Percentiles rank a stretch among this genome's conserved stretches.
Conservation (phyloP, 2,113 vertebrate species). For the Phycodurus eques region DNA sequence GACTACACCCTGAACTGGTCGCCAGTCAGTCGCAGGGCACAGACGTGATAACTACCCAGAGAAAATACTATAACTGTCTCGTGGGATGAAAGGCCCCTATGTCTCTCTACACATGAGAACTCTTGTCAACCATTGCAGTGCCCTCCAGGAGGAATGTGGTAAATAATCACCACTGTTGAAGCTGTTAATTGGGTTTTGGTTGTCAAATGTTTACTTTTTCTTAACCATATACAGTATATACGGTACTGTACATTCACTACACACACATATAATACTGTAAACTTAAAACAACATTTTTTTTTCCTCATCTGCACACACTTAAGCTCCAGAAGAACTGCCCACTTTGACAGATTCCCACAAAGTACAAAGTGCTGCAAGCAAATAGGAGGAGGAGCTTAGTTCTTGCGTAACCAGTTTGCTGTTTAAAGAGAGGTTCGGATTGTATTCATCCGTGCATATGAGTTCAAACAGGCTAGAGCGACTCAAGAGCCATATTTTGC, state of each 20-base stretch:
- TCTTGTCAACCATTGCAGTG: slow-evolving; percentile 3
- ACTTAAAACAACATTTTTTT: neutral
- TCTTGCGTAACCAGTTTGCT: slow-evolving; percentile 41
- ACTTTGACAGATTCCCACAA: neutral
- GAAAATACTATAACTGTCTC: neutral
- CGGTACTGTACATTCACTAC: neutral
- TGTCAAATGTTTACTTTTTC: neutral
- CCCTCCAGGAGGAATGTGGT: neutral
- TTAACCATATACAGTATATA: neutral
- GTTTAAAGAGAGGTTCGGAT: slow-evolving; percentile 42
- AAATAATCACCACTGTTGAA: neutral
- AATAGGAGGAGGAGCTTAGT: slow-evolving; percentile 6
- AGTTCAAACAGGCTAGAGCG: slow-evolving; percentile 52
- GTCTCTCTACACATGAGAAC: neutral
- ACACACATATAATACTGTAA: neutral
- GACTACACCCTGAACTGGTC: no score
- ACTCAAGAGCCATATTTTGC: slow-evolving; percentile 53
- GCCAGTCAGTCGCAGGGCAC: no score
- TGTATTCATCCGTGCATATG: slow-evolving; percentile 41
- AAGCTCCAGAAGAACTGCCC: neutral
- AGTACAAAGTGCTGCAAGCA: slow-evolving; percentile 45
- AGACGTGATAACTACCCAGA: neutral
- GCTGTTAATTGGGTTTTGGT: neutral
- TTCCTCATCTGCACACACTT: neutral
- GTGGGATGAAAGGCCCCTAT: neutral